Base-by-base conservation (phyloP, 1,140 invertebrate species). In the Dinoponera quadriceps region DNA sequence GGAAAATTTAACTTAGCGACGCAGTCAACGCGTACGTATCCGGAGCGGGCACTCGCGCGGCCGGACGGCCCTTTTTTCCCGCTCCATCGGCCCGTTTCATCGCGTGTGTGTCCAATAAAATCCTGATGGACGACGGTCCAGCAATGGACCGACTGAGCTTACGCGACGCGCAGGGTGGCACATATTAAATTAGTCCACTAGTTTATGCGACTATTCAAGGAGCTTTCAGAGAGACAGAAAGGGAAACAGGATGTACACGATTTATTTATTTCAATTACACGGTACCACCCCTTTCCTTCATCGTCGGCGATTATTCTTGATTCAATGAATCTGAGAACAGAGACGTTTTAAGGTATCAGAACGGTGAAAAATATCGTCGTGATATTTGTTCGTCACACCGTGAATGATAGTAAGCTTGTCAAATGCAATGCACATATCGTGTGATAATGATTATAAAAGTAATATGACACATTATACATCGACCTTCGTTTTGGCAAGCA, bases 51-150 rank as follows among this genome's bases (percentile, higher is more conserved):
- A 78, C 25, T 25, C 20, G n/a, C 18, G 38, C 16, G 20, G 38
- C 74, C 38, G 38, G 33, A 29, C 25, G n/a, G 11, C 13, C n/a
- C 74, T 51, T 44, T 71, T 84, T 63, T 62, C 20, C 38, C 63
- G 20, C 68, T 16, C 38, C 9, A 14, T 63, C 20, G 18, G 7
- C 11, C 44, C 27, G 86, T 88, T 75, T 89, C 84, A 77, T 89
- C 85, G 72, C 81, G 60, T 77, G 55, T 77, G 55, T 44, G 81
- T 88, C 83, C 62, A 77, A 78, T 80, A 82, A 90, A 89, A 90
- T 90, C 84, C 54, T 86, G 88, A 91, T 83, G 78, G 81, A 69
- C 75, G 25, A 57, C n/a, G 51, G 29, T 38, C 33, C 63, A 44
- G 55, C 44, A 3, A 1, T 3, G 51, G 33, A 57, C n/a, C n/a